Evolutionary conservation across 2,888 invertebrate genomes (phyloP), one percentile per base, ranked within the genome.

Genomic region (Cephus sareptanus): DNA sequence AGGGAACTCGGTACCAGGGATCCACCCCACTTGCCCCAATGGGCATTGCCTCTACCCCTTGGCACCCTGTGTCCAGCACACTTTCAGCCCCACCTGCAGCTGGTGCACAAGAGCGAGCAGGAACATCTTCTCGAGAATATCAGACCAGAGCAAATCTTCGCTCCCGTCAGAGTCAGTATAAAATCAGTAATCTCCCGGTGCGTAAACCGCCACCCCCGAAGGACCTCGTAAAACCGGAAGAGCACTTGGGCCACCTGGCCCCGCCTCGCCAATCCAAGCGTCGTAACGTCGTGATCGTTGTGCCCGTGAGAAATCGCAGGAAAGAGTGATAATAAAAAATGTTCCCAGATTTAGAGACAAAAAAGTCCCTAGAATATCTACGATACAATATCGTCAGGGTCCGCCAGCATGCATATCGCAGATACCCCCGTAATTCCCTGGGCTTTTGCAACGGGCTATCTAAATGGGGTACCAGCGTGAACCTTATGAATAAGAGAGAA

Each of bases 31-130:
- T 90, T 92, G 77, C 93, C 93, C 74, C 90, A 91, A 79, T 93
- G 93, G 93, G 92, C 92, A 34, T 92, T 92, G 75, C 92, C 92
- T 4, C 87, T 92, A 77, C 92, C 92, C 9, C 91, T 92, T 30
- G 93, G 92, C 77, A 92, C 92, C 35, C 89, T 92, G 74, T 92
- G 93, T 83, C 92, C 93, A n/a, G 93, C 93, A 71, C 92, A 92
- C 84, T 92, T 93, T 85, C 92, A 92, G 82, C 93, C 93, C n/a
- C 92, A 92, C 75, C 86, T 93, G 68, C 91, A 92, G 81, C 86
- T 93, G 83, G 91, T 90, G 31, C 89, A 90, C 87, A 89, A 89
- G 77, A 89, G 88, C 84, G 89, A 90, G 77, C 89, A 89, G 84
- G 89, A 90, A 79, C 88, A 89, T 79, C 86, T 89, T 68, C 85